A percentile compares a stretch with the other conserved stretches of the same genome.
Evolutionary conservation across 1,140 invertebrate genomes (phyloP).

Genomic region (Scaptomyza hsui): DNA sequence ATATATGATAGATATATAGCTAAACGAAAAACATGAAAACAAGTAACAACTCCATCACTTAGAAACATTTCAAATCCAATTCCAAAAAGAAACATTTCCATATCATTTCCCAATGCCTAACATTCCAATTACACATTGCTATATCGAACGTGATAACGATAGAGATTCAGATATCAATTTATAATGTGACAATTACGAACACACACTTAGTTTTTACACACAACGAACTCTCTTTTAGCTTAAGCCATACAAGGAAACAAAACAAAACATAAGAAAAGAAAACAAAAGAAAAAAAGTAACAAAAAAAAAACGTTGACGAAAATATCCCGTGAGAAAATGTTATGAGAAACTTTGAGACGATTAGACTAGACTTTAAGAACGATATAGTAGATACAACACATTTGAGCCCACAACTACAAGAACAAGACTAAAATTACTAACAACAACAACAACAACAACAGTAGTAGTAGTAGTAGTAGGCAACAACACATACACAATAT

Average conservation of each 20-base stretch:
- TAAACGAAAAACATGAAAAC: conserved; percentile 35
- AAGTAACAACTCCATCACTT: conserved; percentile 18
- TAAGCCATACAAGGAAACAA: conserved; percentile 61
- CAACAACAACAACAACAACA: conserved; percentile 38
- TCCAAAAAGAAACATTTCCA: conserved; percentile 19
- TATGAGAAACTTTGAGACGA: conserved; percentile 51
- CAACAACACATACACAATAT: conserved; percentile 48
- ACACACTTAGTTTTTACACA: conserved; percentile 59
- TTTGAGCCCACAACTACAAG: conserved; percentile 62
- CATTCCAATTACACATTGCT: conserved; percentile 52
- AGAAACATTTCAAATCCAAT: conserved; percentile 16
- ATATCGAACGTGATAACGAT: conserved; percentile 73
- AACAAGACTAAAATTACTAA: conserved; percentile 21
- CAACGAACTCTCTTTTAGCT: conserved; percentile 70
- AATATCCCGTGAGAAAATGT: conserved; percentile 49
- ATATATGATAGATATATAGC: conserved; percentile 9
- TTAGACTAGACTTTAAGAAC: conserved; percentile 55
- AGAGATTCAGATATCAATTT: conserved; percentile 72
- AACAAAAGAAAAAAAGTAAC: conserved; percentile 31
- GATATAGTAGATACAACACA: conserved; percentile 63
- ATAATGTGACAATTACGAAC: conserved; percentile 50
- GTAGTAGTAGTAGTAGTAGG: conserved; percentile 10
- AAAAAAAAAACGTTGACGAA: conserved; percentile 62
- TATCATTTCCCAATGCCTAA: conserved; percentile 36
- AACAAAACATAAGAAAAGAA: too few relatives aligned